Base-by-base conservation (phyloP, 2,113 vertebrate genomes). In the Sardina pilchardus region DNA sequence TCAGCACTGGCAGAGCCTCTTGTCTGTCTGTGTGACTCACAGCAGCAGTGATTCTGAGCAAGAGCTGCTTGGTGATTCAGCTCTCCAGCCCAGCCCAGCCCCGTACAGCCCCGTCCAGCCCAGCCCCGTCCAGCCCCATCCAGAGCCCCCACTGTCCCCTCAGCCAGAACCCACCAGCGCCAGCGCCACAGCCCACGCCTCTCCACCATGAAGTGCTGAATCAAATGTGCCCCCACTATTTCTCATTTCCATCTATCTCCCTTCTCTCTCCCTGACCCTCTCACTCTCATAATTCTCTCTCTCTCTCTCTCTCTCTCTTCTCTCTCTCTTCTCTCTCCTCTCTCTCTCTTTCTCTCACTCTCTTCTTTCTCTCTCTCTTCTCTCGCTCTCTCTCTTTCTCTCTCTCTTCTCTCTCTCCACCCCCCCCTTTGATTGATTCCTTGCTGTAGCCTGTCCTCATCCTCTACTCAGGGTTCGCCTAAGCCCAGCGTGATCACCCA, bases 21-120 rank as follows among this genome's bases (percentile, higher is more conserved):
- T 78, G 71, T 36, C 26, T 78, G 71, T 78, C 1, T 78, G 26
- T 78, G 71, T 78, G 71, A 78, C 71, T 78, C 71, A 78, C 71
- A 17, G 71, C 71, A 78, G 71, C 71, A 78, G 71, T 78, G 71
- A 78, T 78, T 78, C 71, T 1, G 63, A 34, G 63, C 7, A 14
- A 36, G 71, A 10, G 71, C 10, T 71, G 63, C 63, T 67, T 1
- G 63, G 63, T 67, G 63, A 67, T 67, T 67, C 63, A 67, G 63
- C 63, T 67, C 63, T 30, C 63, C 10, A 10, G 63, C 45, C 45
- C 6, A 47, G 50, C 50, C 50, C 50, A 56, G 26, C 56, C 56
- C 56, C 24, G 21, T 21, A 17, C 19, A 59, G 56, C 1, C 63
- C 59, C n/a, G 59, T 1, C 63, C 56, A 59, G 21, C 56, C 21